phyloP scores from a whole-genome alignment of 2,113 vertebrate species.

The Empidonax traillii region DNA sequence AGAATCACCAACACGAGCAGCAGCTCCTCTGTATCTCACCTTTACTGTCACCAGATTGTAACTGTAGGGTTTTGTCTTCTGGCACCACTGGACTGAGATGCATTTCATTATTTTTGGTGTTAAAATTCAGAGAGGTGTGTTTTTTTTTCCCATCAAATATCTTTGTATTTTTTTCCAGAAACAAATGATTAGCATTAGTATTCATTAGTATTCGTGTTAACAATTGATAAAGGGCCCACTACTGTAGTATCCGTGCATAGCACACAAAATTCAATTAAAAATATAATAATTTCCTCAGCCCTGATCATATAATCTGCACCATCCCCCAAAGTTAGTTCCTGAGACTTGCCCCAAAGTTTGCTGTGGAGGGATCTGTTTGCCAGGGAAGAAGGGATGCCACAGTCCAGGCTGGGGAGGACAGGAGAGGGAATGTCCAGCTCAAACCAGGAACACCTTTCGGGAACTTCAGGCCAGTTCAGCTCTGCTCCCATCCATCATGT shows the following conservation, averaged over 20 bases:
- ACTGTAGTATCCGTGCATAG: slow-evolving; percentile 48
- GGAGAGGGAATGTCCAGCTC: background rate
- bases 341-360: slow-evolving; percentile 11
- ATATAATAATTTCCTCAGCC: slow-evolving; percentile 65
- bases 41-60: background rate
- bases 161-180: slow-evolving; percentile 63
- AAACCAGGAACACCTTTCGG: background rate
- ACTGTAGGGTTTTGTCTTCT: background rate
- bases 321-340: slow-evolving; percentile 1
- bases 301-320: slow-evolving; percentile 34
- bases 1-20: fast-evolving
- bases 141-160: background rate
- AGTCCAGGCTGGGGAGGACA: background rate
- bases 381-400: background rate
- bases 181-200: slow-evolving; percentile 67
- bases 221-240: slow-evolving; percentile 60
- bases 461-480: background rate
- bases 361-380: background rate
- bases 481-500: background rate
- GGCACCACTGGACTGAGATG: background rate
- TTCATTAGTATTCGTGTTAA: slow-evolving; percentile 65
- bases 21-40: background rate
- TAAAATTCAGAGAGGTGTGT: slow-evolving; percentile 6
- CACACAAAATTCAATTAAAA: slow-evolving; percentile 66
- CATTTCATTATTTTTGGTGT: background rate